Conservation (phyloP, 2,113 vertebrate species). For the Macrotis lagotis region DNA sequence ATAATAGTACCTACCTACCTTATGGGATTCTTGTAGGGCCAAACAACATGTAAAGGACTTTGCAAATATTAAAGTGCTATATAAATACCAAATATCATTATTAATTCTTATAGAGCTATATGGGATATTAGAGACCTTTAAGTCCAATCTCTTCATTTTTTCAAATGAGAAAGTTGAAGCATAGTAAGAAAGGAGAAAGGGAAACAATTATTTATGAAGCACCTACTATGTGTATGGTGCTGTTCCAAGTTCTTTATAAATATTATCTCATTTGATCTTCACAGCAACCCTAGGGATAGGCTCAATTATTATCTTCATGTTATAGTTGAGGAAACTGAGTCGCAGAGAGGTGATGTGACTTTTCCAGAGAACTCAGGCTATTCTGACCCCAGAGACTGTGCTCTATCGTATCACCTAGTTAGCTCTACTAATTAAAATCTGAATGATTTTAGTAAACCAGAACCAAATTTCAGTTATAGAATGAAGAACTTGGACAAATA, state of each 20-base stretch:
- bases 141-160: not conserved
- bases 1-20: not conserved
- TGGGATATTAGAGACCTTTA: not conserved
- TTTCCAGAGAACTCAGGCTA: not conserved
- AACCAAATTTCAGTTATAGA: not conserved
- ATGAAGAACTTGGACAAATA: not conserved
- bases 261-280: not conserved
- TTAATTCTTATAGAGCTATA: not conserved
- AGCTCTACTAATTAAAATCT: not conserved
- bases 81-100: not conserved
- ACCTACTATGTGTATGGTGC: not conserved
- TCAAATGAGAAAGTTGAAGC: not conserved
- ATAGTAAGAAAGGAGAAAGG: not conserved
- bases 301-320: not conserved
- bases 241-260: not conserved
- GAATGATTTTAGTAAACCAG: not conserved
- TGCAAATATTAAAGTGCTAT: not conserved
- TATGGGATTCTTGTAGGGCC: not conserved
- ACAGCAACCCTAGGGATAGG: not conserved
- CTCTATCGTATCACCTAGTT: not conserved
- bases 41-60: not conserved
- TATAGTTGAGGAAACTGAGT: not conserved
- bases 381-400: not conserved
- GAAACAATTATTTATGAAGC: not conserved
- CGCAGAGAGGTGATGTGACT: not conserved